phyloP scores from a whole-genome alignment of 2,888 invertebrate genomes.

The Oxyteleia sp. region DNA sequence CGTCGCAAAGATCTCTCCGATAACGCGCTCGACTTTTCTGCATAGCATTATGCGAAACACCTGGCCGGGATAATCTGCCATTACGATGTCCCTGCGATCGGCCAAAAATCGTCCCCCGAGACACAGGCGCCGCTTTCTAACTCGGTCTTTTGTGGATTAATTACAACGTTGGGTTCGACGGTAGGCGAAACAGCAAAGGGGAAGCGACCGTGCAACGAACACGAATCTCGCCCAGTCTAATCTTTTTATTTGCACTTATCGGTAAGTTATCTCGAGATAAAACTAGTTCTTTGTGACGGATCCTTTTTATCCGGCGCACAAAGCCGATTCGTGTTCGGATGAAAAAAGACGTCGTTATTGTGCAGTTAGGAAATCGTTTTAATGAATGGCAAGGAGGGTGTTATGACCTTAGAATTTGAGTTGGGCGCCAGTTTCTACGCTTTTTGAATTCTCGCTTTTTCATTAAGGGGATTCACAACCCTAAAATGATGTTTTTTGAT shows the following conservation, averaged over 20 bases:
- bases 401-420: not conserved
- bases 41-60: slow-evolving; percentile 63
- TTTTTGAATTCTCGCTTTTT: too few species aligned
- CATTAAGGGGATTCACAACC: too few species aligned
- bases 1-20: slow-evolving; percentile 54
- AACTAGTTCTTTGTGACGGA: slow-evolving; percentile 60
- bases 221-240: slow-evolving; percentile 41
- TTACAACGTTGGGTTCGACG: slow-evolving; percentile 60
- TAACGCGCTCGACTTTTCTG: slow-evolving; percentile 70
- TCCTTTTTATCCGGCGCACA: slow-evolving; percentile 29
- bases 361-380: slow-evolving; percentile 55
- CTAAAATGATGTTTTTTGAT: too few species aligned
- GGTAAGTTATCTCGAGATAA: slow-evolving; percentile 69
- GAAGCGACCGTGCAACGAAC: slow-evolving; percentile 35
- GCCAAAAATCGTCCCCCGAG: slow-evolving; percentile 58
- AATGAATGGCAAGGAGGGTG: slow-evolving; percentile 29
- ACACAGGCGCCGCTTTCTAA: slow-evolving; percentile 64
- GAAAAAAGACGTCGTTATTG: slow-evolving; percentile 60
- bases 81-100: slow-evolving; percentile 58
- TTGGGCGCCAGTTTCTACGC: too few species aligned
- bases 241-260: slow-evolving; percentile 71
- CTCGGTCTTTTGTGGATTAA: slow-evolving; percentile 70
- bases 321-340: slow-evolving; percentile 53
- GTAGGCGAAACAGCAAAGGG: slow-evolving; percentile 34
- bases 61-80: slow-evolving; percentile 68